Percentiles rank a stretch among this genome's conserved stretches.
Conservation (phyloP, 2,797 vertebrate species). For the Fundulus diaphanus region DNA sequence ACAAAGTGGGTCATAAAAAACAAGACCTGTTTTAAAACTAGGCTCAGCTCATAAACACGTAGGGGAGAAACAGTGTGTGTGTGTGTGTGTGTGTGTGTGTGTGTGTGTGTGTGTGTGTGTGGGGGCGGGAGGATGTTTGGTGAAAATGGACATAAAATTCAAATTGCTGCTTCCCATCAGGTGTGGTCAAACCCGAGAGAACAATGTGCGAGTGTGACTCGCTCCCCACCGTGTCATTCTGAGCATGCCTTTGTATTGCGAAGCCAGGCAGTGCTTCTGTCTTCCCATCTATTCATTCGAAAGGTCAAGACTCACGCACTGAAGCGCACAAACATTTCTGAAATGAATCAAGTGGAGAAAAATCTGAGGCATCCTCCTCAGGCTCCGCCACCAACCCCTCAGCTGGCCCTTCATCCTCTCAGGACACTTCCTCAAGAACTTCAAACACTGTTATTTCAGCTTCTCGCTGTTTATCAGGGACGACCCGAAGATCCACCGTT, state of each 20-base stretch:
- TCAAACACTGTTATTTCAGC: slow-evolving; percentile 79
- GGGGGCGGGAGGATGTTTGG: slow-evolving; percentile 49
- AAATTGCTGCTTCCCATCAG: slow-evolving; percentile 53
- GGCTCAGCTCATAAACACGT: slow-evolving; percentile 36
- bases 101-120: no score
- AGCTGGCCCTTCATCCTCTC: slow-evolving; percentile 51
- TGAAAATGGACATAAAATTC: slow-evolving; percentile 54
- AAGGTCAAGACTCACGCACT: slow-evolving; percentile 58
- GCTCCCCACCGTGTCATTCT: slow-evolving; percentile 58
- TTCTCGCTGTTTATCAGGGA: slow-evolving; percentile 61
- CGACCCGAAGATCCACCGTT: slow-evolving; percentile 30
- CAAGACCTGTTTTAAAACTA: slow-evolving; percentile 21
- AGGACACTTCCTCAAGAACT: slow-evolving; percentile 71
- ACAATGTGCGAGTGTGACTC: slow-evolving; percentile 61
- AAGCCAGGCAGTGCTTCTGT: slow-evolving; percentile 13
- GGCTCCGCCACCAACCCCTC: neutral
- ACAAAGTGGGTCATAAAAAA: slow-evolving; percentile 57
- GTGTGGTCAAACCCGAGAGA: slow-evolving; percentile 31
- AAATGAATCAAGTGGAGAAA: slow-evolving; percentile 7
- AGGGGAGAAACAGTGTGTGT: slow-evolving; percentile 35
- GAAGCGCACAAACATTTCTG: slow-evolving; percentile 45
- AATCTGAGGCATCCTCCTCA: neutral
- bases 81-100: no score
- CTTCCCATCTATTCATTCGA: slow-evolving; percentile 55
- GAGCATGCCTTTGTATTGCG: slow-evolving; percentile 29